Evolutionary conservation across 1,140 invertebrate genomes (phyloP).

Genomic region (Pseudomyrmex flavicornis): DNA sequence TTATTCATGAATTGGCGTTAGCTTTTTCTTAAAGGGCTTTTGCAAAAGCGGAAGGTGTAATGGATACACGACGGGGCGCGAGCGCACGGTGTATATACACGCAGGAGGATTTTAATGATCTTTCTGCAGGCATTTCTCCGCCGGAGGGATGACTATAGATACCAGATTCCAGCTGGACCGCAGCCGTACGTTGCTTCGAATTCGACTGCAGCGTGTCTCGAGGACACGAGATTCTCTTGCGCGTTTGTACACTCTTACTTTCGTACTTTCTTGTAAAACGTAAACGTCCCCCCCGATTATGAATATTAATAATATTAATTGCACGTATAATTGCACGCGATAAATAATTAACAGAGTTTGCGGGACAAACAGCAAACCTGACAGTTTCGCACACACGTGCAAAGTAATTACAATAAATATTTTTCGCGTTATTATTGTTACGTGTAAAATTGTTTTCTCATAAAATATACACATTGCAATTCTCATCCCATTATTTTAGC

Average conservation of each 20-base stretch:
- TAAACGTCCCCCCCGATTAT: neutral
- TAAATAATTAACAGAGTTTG: conserved; percentile 17
- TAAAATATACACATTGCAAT: neutral
- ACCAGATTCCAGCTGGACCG: conserved; percentile 82
- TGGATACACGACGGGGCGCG: conserved; percentile 70
- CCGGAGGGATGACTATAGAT: conserved; percentile 72
- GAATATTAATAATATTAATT: neutral
- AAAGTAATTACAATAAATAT: neutral
- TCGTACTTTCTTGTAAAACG: conserved; percentile 24
- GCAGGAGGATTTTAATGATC: conserved; percentile 72
- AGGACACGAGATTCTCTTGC: conserved; percentile 61
- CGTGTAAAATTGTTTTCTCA: too few relatives aligned
- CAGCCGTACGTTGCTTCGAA: conserved; percentile 71
- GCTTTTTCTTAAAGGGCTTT: conserved; percentile 58
- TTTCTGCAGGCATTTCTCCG: conserved; percentile 71
- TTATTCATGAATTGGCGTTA: conserved; percentile 61
- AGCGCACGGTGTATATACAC: conserved; percentile 52
- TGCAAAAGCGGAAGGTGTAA: conserved; percentile 68
- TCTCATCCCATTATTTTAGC: neutral
- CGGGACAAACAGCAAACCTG: neutral
- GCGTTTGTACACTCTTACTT: conserved; percentile 69
- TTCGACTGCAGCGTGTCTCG: conserved; percentile 66
- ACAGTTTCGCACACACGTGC: neutral
- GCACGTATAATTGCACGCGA: neutral
- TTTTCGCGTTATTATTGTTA: neutral